Conservation (phyloP, 2,888 invertebrate species). For the Sarcophaga caerulescens region DNA sequence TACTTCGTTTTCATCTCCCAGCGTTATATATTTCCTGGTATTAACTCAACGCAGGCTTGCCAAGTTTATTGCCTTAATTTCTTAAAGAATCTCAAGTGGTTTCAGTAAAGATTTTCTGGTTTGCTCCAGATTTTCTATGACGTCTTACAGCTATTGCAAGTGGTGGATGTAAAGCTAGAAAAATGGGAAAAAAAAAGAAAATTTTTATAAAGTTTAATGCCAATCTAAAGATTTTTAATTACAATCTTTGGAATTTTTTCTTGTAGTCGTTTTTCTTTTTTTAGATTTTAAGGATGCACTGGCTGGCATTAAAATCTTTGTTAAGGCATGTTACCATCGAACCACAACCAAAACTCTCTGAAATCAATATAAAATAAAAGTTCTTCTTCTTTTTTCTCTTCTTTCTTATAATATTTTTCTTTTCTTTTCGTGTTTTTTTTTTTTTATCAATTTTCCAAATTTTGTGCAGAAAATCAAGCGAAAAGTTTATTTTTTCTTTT, state of each 20-base stretch:
- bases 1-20: conserved; percentile 9
- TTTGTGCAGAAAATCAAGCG: conserved; percentile 64
- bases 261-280: not conserved
- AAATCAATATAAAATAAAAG: conserved; percentile 65
- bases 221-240: conserved; percentile 68
- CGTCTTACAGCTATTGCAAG: not conserved
- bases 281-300: conserved; percentile 31
- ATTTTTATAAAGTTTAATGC: conserved; percentile 63
- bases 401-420: not conserved
- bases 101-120: conserved; percentile 59
- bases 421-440: conserved; percentile 29
- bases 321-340: conserved; percentile 59
- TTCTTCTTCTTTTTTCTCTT: conserved; percentile 33
- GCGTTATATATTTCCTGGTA: not conserved
- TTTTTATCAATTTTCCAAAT: conserved; percentile 58
- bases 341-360: conserved; percentile 53
- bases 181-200: conserved; percentile 17
- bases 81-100: conserved; percentile 64
- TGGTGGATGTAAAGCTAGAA: not conserved
- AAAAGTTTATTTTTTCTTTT: conserved; percentile 46
- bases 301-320: conserved; percentile 59
- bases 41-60: conserved; percentile 20
- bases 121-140: conserved; percentile 54
- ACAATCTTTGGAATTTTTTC: conserved; percentile 51
- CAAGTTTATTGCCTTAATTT: conserved; percentile 62